These are phyloP conservation scores for Sesia apiformis DNA, from an alignment of 2,888 invertebrate species.

Conservation along the genomic window DNA sequence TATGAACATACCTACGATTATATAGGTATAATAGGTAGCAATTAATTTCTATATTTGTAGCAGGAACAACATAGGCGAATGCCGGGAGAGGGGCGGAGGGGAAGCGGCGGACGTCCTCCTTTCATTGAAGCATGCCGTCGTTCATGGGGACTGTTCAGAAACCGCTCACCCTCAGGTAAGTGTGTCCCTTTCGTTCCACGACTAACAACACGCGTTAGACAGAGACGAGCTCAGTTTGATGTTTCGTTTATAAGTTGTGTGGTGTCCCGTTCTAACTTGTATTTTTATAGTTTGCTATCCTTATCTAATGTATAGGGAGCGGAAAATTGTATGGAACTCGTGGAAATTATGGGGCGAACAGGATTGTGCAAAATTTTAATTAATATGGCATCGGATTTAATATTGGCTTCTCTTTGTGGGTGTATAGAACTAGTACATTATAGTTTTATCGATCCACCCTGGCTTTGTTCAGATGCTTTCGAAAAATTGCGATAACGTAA, in stretches of 20 bases:
- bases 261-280: neutral
- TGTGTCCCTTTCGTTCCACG: conserved; percentile 24
- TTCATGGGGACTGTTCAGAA: conserved; percentile 81
- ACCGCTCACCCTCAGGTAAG: conserved; percentile 70
- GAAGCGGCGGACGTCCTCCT: conserved; percentile 92
- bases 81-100: conserved; percentile 71
- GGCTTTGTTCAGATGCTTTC: no score
- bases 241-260: neutral
- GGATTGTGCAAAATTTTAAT: conserved; percentile 39
- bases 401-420: neutral
- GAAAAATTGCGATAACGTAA: no score
- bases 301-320: conserved; percentile 13
- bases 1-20: no score
- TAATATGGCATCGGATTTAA: conserved; percentile 33
- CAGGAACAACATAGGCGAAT: conserved; percentile 66
- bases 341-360: conserved; percentile 14
- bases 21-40: no score
- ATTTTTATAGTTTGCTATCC: conserved; percentile 10
- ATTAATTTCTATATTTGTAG: conserved; percentile 9
- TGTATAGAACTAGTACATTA: neutral
- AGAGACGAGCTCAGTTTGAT: conserved; percentile 13
- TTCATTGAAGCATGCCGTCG: conserved; percentile 90
- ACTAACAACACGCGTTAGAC: conserved; percentile 3
- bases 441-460: neutral
- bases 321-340: conserved; percentile 15